Base-by-base conservation (phyloP, 2,113 vertebrate genomes). In the Pelusios castaneus region DNA sequence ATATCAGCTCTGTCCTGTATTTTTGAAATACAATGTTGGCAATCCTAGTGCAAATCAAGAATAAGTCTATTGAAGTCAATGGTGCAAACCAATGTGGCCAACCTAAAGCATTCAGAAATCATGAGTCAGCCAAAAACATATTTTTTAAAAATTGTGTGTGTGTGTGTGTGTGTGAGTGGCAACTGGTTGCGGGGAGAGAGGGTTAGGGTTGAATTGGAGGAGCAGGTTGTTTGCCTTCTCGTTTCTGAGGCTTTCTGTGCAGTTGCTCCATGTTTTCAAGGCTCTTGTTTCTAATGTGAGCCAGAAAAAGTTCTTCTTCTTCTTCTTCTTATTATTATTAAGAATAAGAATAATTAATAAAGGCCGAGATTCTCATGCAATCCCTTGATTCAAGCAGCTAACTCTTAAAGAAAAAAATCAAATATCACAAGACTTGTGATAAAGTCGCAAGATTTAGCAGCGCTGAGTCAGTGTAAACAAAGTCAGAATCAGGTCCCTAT, bases 271-370 rank as follows among this genome's bases (percentile, higher is more conserved):
- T 25, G 12, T 43, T 41, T 43, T 75, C 29, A 82, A 88, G 52
- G 0, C 1, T 47, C 75, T 3, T 27, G 6, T 27, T 1, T 60
- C 21, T 41, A 13, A 83, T 38, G 0, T 3, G 52, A 56, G 3
- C 22, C 87, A 78, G n/a, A 93, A 85, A 78, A n/a, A 0, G 19
- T 5, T 14, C 0, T 55, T 9, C 56, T 3, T 4, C 56, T 2
- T 2, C n/a, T n/a, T n/a, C n/a, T n/a, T n/a, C n/a, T n/a, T n/a
- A n/a, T n/a, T n/a, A n/a, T n/a, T n/a, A n/a, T n/a, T n/a, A n/a
- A n/a, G n/a, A n/a, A n/a, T n/a, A n/a, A n/a, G n/a, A n/a, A n/a
- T n/a, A n/a, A n/a, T n/a, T n/a, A n/a, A n/a, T n/a, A n/a, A n/a
- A n/a, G n/a, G n/a, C n/a, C n/a, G n/a, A n/a, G n/a, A n/a, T n/a